These are phyloP conservation scores for Leucoptera coffeella DNA, from an alignment of 2,888 invertebrate species.

Conservation along the genomic window DNA sequence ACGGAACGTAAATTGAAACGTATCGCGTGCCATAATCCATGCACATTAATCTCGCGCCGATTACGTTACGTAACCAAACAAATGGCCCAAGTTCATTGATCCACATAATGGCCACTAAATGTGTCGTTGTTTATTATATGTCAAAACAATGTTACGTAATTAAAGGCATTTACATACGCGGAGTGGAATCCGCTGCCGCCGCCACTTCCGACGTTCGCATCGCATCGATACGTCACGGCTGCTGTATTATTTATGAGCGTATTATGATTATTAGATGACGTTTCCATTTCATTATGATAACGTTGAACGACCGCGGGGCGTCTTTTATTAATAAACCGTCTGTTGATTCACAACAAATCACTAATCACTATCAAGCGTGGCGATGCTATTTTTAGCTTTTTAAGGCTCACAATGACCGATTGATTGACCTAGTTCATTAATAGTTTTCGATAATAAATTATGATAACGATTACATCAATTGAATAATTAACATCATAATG, in stretches of 20 bases:
- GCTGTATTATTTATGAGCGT: slow-evolving; percentile 43
- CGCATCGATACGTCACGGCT: slow-evolving; percentile 29
- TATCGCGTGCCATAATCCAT: slow-evolving; percentile 53
- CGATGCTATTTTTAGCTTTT: too few relatives aligned
- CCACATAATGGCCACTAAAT: slow-evolving; percentile 49
- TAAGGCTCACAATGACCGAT: too few relatives aligned
- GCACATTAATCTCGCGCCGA: slow-evolving; percentile 49
- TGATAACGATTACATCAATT: too few relatives aligned
- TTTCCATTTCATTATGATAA: slow-evolving; percentile 38
- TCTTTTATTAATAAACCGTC: slow-evolving; percentile 30
- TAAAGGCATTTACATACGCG: slow-evolving; percentile 27
- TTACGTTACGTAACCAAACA: slow-evolving; percentile 44
- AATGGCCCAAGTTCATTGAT: slow-evolving; percentile 52
- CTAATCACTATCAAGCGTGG: too few relatives aligned
- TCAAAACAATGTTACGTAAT: slow-evolving; percentile 49
- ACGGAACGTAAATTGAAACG: slow-evolving; percentile 49
- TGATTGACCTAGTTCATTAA: too few relatives aligned
- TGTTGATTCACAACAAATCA: background rate
- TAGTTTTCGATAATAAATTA: too few relatives aligned
- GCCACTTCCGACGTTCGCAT: slow-evolving; percentile 8
- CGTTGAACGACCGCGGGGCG: slow-evolving; percentile 44
- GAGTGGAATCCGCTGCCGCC: too few relatives aligned
- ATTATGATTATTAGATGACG: slow-evolving; percentile 50
- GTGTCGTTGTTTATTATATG: slow-evolving; percentile 43
- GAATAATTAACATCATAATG: too few relatives aligned